Evolutionary conservation across 2,797 vertebrate genomes (phyloP), one percentile per base, ranked within the genome.

Genomic region (Xiphophorus birchmanni): DNA sequence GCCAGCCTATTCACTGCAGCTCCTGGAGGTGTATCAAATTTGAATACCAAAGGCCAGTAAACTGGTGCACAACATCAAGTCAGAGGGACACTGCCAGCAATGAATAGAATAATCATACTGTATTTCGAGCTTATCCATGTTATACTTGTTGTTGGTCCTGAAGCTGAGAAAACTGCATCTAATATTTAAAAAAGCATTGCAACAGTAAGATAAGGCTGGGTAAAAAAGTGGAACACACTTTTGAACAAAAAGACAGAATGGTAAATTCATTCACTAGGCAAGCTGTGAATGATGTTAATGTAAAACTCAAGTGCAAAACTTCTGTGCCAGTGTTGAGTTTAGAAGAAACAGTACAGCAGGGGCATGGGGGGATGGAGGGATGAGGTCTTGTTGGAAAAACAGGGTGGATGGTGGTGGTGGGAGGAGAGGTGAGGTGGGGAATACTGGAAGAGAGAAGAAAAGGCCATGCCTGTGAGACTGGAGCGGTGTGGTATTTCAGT

Each of bases 401-500:
- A 71, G 5, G 23, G 40, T 37, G 69, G 26, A 32, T 45, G 60
- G 21, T 18, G 26, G 40, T 21, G 48, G 40, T 5, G 2, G 63
- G 48, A 78, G 73, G 73, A 18, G 26, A 29, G 13, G 37, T 21
- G 7, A 47, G 44, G 4, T 32, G 2, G 4, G 48, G 44, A 78
- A 81, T 54, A 75, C 81, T 84, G 5, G 37, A 74, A 82, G 78
- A 80, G 75, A 85, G 88, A 88, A 86, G 82, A 82, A 92, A 90
- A 91, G 89, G 88, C 82, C 91, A 88, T 76, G 84, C 89, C 84
- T 85, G 78, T 52, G 78, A 84, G 86, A 85, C 72, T 80, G 84
- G 82, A 89, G 85, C 47, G 78, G 81, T 89, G 44, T 89, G 82
- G 86, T 89, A 85, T 90, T 91, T 91, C 85, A 91, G 90, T 79